Conservation (phyloP, 2,113 vertebrate genomes). For the Malurus elegans region DNA sequence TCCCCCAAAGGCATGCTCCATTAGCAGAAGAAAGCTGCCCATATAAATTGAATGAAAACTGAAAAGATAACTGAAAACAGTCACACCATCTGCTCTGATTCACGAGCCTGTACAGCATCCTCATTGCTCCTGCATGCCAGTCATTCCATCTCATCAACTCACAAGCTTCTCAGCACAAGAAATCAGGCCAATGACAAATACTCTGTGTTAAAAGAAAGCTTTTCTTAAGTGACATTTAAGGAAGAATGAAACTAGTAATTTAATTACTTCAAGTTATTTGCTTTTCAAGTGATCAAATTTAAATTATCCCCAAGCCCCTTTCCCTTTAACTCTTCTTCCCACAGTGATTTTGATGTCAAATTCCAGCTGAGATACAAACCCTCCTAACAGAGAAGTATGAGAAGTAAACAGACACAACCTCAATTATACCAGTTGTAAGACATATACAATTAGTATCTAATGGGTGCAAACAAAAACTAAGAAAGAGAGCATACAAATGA, state of each 20-base stretch:
- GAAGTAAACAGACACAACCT: conserved; percentile 1
- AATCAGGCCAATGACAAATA: conserved; percentile 24
- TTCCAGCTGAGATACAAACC: conserved; percentile 28
- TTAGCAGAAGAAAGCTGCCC: conserved; percentile 15
- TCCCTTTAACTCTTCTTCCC: background rate
- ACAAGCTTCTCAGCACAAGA: background rate
- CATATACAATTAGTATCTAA: background rate
- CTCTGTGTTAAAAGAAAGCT: background rate
- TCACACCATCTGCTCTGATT: conserved; percentile 57
- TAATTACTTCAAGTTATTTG: background rate
- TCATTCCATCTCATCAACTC: conserved; percentile 26
- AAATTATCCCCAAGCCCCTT: background rate
- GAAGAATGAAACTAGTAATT: background rate
- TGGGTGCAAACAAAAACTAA: background rate
- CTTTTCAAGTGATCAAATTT: background rate
- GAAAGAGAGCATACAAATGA: background rate
- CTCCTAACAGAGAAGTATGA: background rate
- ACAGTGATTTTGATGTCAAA: conserved; percentile 1
- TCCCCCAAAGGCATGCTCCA: background rate
- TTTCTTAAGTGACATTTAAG: conserved; percentile 13
- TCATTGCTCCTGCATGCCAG: background rate
- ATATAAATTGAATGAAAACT: background rate
- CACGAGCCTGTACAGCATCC: conserved; percentile 18
- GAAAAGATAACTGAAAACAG: conserved; percentile 24
- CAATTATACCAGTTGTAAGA: background rate